Percentiles rank a stretch among this genome's conserved stretches.
Evolutionary conservation across 2,888 invertebrate genomes (phyloP).

Genomic region (Eurytoma californica): DNA sequence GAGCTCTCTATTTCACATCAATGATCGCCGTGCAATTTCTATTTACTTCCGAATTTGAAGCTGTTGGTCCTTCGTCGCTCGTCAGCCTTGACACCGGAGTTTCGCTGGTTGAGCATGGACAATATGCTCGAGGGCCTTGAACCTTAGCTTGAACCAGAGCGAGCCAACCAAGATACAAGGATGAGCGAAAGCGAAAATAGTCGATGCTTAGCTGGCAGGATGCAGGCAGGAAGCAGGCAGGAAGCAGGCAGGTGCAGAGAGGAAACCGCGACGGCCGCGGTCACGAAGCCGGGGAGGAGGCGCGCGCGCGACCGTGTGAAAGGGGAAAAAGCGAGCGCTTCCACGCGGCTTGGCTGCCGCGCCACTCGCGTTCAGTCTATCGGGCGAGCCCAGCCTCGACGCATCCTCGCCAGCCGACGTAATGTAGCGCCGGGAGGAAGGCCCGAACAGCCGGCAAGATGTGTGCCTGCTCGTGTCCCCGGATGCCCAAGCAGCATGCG

Average conservation of each 20-base stretch:
- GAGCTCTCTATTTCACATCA: slow-evolving; percentile 54
- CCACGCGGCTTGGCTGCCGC: no score
- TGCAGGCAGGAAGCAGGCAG: no score
- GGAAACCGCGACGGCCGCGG: neutral
- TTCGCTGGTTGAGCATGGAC: slow-evolving; percentile 68
- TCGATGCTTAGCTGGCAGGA: neutral
- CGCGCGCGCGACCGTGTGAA: no score
- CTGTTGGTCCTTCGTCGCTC: neutral
- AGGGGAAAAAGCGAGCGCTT: no score
- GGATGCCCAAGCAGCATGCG: neutral
- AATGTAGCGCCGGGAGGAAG: neutral
- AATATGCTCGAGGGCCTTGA: slow-evolving; percentile 64
- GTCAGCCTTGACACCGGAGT: slow-evolving; percentile 69
- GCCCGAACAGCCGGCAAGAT: neutral
- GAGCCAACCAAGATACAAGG: no score
- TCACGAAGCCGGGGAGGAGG: no score
- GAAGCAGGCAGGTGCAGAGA: no score
- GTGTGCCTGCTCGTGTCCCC: neutral
- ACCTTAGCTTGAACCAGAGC: slow-evolving; percentile 44
- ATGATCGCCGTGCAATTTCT: slow-evolving; percentile 41
- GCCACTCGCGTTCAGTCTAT: no score
- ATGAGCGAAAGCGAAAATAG: no score
- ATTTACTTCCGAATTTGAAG: neutral
- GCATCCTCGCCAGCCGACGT: no score
- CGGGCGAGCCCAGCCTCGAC: no score